A percentile compares a stretch with the other conserved stretches of the same genome.
phyloP scores from a whole-genome alignment of 2,888 invertebrate genomes.

The Acleris literana region DNA sequence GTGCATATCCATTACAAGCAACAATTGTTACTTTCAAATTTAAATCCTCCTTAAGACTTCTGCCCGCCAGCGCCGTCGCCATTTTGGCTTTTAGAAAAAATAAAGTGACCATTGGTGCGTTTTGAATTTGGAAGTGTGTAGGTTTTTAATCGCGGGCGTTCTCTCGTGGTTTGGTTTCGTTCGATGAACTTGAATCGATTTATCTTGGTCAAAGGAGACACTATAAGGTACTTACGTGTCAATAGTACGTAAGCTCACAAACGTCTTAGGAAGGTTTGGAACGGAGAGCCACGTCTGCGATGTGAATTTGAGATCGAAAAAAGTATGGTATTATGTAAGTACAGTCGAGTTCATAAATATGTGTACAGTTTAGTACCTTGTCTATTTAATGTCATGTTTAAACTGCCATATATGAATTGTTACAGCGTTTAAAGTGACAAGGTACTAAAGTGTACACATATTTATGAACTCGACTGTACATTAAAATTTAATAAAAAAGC shows the following conservation, averaged over 20 bases:
- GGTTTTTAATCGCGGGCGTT: conserved; percentile 48
- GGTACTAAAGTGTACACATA: too few relatives aligned
- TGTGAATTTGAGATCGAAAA: background rate
- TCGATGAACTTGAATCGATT: conserved; percentile 52
- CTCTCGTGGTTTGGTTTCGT: conserved; percentile 43
- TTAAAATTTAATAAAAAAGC: too few relatives aligned
- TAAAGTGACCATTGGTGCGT: conserved; percentile 62
- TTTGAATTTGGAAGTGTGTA: conserved; percentile 45
- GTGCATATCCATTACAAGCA: conserved; percentile 79
- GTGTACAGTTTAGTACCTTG: too few relatives aligned
- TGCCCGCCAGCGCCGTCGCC: conserved; percentile 45
- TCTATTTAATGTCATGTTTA: too few relatives aligned
- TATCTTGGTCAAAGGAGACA: conserved; percentile 39
- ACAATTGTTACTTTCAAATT: conserved; percentile 58
- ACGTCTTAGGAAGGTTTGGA: conserved; percentile 10
- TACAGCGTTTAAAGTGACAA: too few relatives aligned
- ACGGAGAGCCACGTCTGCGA: background rate
- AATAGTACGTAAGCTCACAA: conserved; percentile 24
- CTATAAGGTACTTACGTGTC: conserved; percentile 34
- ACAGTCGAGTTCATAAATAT: too few relatives aligned
- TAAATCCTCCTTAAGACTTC: conserved; percentile 63
- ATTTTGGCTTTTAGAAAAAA: conserved; percentile 49
- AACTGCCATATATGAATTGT: too few relatives aligned
- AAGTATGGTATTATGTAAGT: too few relatives aligned
- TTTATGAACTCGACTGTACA: too few relatives aligned